Evolutionary conservation across 37 sponge, comb jelly and placozoan genomes (phyloP), one percentile per base, ranked within the genome.

Genomic region (Ianthella basta): DNA sequence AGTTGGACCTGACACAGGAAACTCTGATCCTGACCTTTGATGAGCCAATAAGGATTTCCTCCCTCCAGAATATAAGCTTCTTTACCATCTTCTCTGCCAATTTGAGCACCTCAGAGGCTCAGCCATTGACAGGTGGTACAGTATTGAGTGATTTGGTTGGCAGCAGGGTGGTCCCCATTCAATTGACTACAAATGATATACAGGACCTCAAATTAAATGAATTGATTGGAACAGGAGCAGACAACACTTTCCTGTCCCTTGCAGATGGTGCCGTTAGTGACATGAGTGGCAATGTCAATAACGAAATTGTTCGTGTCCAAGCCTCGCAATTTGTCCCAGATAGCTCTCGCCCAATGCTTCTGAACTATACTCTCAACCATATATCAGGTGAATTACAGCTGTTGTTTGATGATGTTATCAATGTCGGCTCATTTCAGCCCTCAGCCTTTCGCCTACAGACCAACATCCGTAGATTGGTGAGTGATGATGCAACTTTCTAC

Each of bases 381-480:
- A 81, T 79, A 44, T 86, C 72, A 20, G 97, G 94, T 19, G 23
- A 82, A 19, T 67, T 97, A 34, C 86, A 89, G 63, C 84, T 97
- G 29, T 94, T 92, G 18, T 97, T 94, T 79, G 95, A 94, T 92
- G 97, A 97, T 79, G 85, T 85, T 15, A 90, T 97, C 81, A 79
- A 79, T 25, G 72, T 66, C 6, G 60, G 63, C 56, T 82, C 87
- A 0, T 92, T 97, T 72, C 87, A 92, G 37, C 70, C 94, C 30
- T 83, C 91, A 59, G 92, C 92, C 19, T 91, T 94, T 64, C 89
- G 91, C 33, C 82, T 97, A 38, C 97, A 97, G 38, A 84, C 72
- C 84, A 69, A 63, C 25, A 59, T 87, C 0, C 61, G 91, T 16
- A n/a, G 64, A 0, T 75, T 73, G 8, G 33, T 27, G 3, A 60